Evolutionary conservation across 2,113 vertebrate genomes (phyloP).

Genomic region (Megaceryle torquata): DNA sequence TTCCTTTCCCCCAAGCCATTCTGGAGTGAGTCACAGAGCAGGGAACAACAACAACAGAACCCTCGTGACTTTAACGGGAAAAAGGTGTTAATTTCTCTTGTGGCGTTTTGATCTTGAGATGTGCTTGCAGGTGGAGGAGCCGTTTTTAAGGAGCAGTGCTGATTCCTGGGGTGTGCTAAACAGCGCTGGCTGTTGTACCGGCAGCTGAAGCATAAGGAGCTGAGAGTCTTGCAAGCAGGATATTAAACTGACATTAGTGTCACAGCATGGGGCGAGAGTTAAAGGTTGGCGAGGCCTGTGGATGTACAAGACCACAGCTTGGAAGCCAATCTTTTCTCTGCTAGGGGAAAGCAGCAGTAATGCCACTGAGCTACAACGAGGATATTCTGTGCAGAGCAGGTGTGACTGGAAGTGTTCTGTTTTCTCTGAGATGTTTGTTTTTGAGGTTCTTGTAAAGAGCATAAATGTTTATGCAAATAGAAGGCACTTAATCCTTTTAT

Average conservation of each 20-base stretch:
- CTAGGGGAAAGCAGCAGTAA: not conserved
- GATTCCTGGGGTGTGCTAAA: not conserved
- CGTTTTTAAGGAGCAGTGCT: not conserved
- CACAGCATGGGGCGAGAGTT: not conserved
- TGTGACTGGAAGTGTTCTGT: not conserved
- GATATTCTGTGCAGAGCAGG: not conserved
- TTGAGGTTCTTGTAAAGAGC: not conserved
- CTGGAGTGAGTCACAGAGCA: not conserved
- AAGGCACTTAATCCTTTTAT: not conserved
- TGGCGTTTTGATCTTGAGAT: constrained; percentile 7
- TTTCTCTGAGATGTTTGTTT: not conserved
- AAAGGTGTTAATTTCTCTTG: not conserved
- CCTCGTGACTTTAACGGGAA: too few species aligned
- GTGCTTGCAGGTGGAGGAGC: not conserved
- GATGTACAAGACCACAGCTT: not conserved
- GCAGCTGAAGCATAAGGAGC: constrained; percentile 1
- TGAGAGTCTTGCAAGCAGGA: not conserved
- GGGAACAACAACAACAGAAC: not conserved
- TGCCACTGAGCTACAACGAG: not conserved
- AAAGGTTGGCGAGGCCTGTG: not conserved
- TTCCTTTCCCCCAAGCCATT: not conserved
- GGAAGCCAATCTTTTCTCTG: not conserved
- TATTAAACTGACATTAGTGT: constrained; percentile 32
- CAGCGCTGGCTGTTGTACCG: not conserved
- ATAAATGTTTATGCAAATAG: not conserved